A percentile compares a stretch with the other conserved stretches of the same genome.
These are phyloP conservation scores for Scrobipalpa costella DNA, from an alignment of 2,888 invertebrate genomes.

Conservation along the genomic window DNA sequence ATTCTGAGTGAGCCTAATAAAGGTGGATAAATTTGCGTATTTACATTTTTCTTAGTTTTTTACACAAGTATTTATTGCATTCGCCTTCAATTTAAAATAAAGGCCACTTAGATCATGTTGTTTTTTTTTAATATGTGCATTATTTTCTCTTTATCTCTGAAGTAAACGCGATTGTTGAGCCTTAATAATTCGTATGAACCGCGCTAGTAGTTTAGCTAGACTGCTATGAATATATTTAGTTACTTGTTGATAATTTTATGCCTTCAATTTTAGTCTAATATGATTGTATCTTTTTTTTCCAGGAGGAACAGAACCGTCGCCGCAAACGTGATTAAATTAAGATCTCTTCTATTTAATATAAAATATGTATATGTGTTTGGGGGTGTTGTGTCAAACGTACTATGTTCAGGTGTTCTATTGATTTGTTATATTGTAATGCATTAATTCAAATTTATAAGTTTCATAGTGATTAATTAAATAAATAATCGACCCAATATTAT, in stretches of 20 bases:
- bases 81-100: neutral
- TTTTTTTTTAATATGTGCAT: neutral
- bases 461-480: constrained; percentile 37
- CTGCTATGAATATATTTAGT: too few species aligned
- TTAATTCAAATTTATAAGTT: constrained; percentile 40
- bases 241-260: too few species aligned
- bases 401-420: constrained; percentile 28
- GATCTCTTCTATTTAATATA: neutral
- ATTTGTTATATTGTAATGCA: constrained; percentile 26
- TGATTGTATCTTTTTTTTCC: constrained; percentile 37
- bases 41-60: neutral
- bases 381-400: constrained; percentile 34
- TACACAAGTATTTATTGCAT: neutral
- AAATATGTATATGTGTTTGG: constrained; percentile 32
- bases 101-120: neutral
- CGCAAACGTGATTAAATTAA: constrained; percentile 72
- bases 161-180: too few species aligned
- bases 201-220: too few species aligned
- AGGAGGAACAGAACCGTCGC: constrained; percentile 77
- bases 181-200: too few species aligned
- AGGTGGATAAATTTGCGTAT: constrained; percentile 11
- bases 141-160: neutral
- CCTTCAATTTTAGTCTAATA: neutral
- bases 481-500: constrained; percentile 21
- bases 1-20: constrained; percentile 15